Conservation (phyloP, 2,888 invertebrate genomes). For the Apomyelois bistriatella region DNA sequence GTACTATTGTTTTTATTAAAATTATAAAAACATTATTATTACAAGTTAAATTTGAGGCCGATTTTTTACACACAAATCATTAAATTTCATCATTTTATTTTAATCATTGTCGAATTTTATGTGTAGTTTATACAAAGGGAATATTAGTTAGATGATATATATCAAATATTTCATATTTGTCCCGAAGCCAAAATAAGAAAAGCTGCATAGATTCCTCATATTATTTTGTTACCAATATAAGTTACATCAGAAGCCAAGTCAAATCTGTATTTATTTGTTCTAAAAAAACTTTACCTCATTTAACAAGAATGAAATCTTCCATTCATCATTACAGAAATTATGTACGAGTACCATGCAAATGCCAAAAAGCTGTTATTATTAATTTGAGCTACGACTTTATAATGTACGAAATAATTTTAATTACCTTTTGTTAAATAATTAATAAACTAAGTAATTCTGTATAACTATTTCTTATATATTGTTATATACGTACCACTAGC, state of each 20-base stretch:
- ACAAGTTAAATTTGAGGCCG: too few relatives aligned
- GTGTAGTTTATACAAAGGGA: too few relatives aligned
- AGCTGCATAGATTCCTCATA: too few relatives aligned
- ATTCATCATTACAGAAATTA: slow-evolving; percentile 18
- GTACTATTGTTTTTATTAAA: background rate
- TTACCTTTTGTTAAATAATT: background rate
- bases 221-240: too few relatives aligned
- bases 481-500: slow-evolving; percentile 60
- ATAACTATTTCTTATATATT: background rate
- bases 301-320: background rate
- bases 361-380: slow-evolving; percentile 34
- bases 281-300: slow-evolving; percentile 28
- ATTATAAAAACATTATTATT: background rate
- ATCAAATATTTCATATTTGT: too few relatives aligned
- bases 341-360: slow-evolving; percentile 40
- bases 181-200: too few relatives aligned
- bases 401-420: background rate
- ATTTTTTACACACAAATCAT: too few relatives aligned
- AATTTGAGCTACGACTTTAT: background rate
- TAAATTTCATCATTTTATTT: too few relatives aligned
- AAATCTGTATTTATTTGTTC: background rate
- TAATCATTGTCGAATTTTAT: too few relatives aligned
- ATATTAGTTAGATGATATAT: too few relatives aligned
- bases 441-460: background rate
- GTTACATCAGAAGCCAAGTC: too few relatives aligned